Evolutionary conservation across 2,797 vertebrate species (phyloP), one percentile per base, ranked within the genome.

Genomic region (Phoebastria nigripes): DNA sequence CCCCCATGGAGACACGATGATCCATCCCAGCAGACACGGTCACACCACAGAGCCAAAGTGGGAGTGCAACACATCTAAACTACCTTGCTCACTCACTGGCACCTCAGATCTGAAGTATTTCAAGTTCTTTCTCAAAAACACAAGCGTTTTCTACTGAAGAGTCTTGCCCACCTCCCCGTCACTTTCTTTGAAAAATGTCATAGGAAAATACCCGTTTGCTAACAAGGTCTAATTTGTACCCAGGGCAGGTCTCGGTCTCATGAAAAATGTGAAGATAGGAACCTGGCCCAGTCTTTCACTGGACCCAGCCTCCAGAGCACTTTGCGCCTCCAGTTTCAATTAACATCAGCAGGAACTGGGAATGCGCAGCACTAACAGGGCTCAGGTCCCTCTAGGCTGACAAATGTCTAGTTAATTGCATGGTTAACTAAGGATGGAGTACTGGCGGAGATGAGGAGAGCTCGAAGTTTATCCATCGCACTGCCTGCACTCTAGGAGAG

Each of bases 271-370:
- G 31, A 41, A 62, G 41, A 29, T 3, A 5, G 29, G 74, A 92
- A 42, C 18, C 18, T 21, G 24, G 11, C n/a, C 39, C 37, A 35
- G 35, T 12, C 12, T 51, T 83, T 71, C 42, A 26, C 54, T 26
- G 24, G n/a, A 61, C 12, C 16, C 49, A 67, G 14, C 17, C 49
- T 77, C 5, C 31, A 80, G 37, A 84, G 46, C 19, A 35, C 47
- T 78, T 44, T 28, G 7, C 7, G 5, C 7, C 14, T 71, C 29
- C 10, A 8, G 0, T 59, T 88, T 55, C 78, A 82, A 12, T 47
- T 28, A 67, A 59, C 0, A 0, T 22, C 54, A 26, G 21, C 3
- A 3, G 6, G 10, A 93, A 49, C 21, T 28, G 44, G 20, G 25
- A 86, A 33, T 29, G 20, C 2, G 2, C 10, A 5, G n/a, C 52